Base-by-base conservation (phyloP, 1,140 invertebrate species). In the Lepidurus packardi region DNA sequence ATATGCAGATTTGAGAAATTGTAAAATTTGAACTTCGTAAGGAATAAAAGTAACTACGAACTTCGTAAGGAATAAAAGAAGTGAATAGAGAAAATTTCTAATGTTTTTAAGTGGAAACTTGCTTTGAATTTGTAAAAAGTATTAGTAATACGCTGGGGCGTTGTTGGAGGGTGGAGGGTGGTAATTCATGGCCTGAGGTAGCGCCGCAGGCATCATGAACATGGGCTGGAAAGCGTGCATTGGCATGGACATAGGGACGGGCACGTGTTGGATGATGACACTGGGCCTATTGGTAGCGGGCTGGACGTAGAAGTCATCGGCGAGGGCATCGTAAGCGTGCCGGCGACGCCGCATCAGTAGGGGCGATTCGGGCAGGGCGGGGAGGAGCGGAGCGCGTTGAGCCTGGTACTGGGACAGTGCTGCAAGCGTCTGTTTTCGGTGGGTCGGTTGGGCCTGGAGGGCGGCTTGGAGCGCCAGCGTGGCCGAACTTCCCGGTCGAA, bases 241-340 rank as follows among this genome's bases (percentile, higher is more conserved):
- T n/a, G 53, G 53, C 53, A 65, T 65, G n/a, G 53, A 13, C 53
- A 65, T 65, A 21, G 53, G 53, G 7, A 65, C 53, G 13, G 53
- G 53, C 6, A 65, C 53, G n/a, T 65, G 53, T 65, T 65, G 53
- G 21, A 65, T 21, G 53, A 65, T 65, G 53, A 65, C n/a, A 65
- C 21, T 65, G 13, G 53, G 53, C 8, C 16, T 65, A 21, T 65
- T 65, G 16, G 21, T 7, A 16, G n/a, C 16, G 1, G 53, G 53
- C 53, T 4, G 8, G 9, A 7, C 16, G 53, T 65, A 65, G 16
- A 65, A n/a, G 21, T 65, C 53, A 65, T 65, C 53, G 8, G 16
- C 53, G 6, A 65, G 21, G n/a, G 53, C 53, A 4, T 65, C 53
- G 13, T 65, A 65, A 13, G 53, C 53, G 53, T 65, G 21, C 8